Evolutionary conservation across 92 coral and sea anemone genomes (phyloP).

Genomic region (Pocillopora meandrina): DNA sequence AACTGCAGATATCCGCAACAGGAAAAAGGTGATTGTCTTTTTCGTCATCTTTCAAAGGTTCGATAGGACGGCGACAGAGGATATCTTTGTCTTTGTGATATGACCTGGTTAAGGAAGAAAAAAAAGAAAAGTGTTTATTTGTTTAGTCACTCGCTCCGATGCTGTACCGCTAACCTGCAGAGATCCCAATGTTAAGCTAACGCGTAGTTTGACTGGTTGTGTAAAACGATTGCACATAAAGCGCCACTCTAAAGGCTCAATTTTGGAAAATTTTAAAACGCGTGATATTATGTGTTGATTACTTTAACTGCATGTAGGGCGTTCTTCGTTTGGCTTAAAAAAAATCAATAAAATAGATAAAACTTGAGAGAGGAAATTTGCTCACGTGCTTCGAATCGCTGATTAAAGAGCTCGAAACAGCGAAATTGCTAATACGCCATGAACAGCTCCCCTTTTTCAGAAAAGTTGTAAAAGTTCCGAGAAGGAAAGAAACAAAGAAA

Average conservation of each 20-base stretch:
- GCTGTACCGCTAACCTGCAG: no score
- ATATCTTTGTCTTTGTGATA: constrained; percentile 68
- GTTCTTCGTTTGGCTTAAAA: no score
- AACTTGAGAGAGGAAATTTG: no score
- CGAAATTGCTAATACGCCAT: no score
- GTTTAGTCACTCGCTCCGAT: no score
- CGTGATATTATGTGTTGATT: not conserved
- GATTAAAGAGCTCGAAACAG: no score
- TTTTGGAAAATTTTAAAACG: not conserved
- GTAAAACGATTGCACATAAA: not conserved
- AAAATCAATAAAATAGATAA: no score
- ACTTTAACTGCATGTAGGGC: no score
- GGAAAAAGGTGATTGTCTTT: constrained; percentile 80
- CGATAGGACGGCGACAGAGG: constrained; percentile 80
- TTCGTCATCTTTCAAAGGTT: constrained; percentile 76
- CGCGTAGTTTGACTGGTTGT: not conserved
- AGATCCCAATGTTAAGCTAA: not conserved
- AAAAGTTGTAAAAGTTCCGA: not conserved
- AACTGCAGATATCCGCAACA: constrained; percentile 77
- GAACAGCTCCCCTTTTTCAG: not conserved
- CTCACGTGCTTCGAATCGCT: no score
- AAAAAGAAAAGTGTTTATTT: not conserved
- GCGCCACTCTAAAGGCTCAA: no score
- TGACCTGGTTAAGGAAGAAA: constrained; percentile 53
- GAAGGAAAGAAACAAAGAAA: no score